These are phyloP conservation scores for Limnephilus rhombicus DNA, from an alignment of 2,888 invertebrate genomes.

Conservation along the genomic window DNA sequence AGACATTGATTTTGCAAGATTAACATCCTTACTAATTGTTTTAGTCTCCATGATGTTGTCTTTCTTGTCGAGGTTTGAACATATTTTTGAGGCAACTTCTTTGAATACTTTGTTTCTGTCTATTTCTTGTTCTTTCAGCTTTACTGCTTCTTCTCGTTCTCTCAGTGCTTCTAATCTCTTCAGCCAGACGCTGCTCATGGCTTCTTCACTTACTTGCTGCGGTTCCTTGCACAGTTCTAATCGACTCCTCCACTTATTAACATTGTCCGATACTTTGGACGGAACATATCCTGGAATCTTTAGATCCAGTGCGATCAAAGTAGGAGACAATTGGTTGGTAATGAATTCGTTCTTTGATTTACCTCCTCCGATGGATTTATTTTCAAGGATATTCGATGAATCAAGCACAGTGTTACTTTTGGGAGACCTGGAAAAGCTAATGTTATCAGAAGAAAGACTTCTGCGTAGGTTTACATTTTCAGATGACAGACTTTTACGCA, in stretches of 20 bases:
- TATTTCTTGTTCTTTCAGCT: constrained; percentile 75
- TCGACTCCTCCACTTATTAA: constrained; percentile 68
- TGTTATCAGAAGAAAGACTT: constrained; percentile 4
- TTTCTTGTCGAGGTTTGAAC: constrained; percentile 62
- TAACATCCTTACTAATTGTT: constrained; percentile 71
- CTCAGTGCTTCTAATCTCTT: constrained; percentile 76
- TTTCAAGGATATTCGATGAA: constrained; percentile 51
- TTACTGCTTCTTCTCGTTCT: constrained; percentile 76
- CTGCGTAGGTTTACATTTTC: constrained; percentile 30
- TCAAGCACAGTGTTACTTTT: constrained; percentile 20
- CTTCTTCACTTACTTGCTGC: constrained; percentile 77
- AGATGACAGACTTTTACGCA: constrained; percentile 42
- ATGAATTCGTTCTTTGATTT: not conserved
- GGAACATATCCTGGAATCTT: constrained; percentile 77
- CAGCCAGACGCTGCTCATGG: constrained; percentile 79
- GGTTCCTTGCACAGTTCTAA: constrained; percentile 71
- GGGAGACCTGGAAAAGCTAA: constrained; percentile 25
- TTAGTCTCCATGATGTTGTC: constrained; percentile 64
- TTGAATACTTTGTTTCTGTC: constrained; percentile 74
- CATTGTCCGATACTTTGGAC: constrained; percentile 71
- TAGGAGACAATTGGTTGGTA: constrained; percentile 71
- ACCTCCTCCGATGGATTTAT: constrained; percentile 44
- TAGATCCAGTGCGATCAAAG: constrained; percentile 74
- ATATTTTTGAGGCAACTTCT: constrained; percentile 72
- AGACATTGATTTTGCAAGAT: constrained; percentile 68